Percentiles rank a stretch among this genome's conserved stretches.
These are phyloP conservation scores for Cydia splendana DNA, from an alignment of 1,140 invertebrate species.

Conservation along the genomic window DNA sequence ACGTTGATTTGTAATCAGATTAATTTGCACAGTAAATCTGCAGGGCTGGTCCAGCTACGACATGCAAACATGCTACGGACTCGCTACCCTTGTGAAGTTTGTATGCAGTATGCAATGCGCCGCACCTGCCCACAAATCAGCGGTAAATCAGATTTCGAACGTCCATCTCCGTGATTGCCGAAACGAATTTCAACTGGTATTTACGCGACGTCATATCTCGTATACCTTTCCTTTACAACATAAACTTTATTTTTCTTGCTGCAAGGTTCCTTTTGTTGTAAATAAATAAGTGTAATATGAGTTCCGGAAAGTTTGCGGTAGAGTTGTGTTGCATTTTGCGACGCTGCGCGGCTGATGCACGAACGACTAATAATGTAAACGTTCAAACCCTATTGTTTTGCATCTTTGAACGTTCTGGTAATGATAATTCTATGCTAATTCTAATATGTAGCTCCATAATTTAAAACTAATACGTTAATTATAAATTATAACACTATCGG, in stretches of 20 bases:
- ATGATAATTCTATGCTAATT: too few species aligned
- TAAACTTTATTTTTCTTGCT: background rate
- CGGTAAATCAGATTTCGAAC: slow-evolving; percentile 70
- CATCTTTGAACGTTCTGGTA: too few species aligned
- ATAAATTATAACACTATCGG: too few species aligned
- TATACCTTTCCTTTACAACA: background rate
- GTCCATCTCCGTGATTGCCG: slow-evolving; percentile 63
- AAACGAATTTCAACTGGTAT: slow-evolving; percentile 55
- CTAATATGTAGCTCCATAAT: too few species aligned
- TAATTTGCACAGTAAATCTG: too few species aligned
- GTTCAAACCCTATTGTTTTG: slow-evolving; percentile 16
- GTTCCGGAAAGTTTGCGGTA: background rate
- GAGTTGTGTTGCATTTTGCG: slow-evolving; percentile 21
- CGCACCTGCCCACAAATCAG: slow-evolving; percentile 66
- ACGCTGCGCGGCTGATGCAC: slow-evolving; percentile 9
- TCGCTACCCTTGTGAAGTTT: slow-evolving; percentile 7
- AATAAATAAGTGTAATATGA: background rate
- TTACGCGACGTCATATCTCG: background rate
- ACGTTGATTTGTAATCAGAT: too few species aligned
- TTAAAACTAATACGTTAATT: too few species aligned
- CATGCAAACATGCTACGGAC: background rate
- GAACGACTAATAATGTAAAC: slow-evolving; percentile 8
- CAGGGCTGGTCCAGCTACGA: background rate
- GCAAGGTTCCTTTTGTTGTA: background rate
- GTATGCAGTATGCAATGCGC: slow-evolving; percentile 44